phyloP scores from a whole-genome alignment of 2,797 vertebrate genomes.

The Philypnodon macrostomus region DNA sequence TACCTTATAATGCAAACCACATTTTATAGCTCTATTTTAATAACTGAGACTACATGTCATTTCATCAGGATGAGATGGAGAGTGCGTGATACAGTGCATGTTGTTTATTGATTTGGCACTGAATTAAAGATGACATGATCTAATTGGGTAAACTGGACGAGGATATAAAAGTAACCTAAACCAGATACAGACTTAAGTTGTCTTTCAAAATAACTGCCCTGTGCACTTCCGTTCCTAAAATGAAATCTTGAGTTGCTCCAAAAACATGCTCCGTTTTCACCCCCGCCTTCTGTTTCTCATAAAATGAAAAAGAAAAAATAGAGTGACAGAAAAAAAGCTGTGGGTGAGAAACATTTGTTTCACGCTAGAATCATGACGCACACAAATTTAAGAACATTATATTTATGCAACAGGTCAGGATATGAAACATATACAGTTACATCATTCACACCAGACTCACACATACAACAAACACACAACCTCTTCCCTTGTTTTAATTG shows the following conservation, averaged over 20 bases:
- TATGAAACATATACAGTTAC: conserved; percentile 10
- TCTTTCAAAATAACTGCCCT: conserved; percentile 53
- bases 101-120: neutral
- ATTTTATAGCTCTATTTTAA: no score
- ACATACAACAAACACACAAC: conserved; percentile 29
- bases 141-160: neutral
- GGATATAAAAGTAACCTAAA: conserved; percentile 33
- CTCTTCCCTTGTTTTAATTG: conserved; percentile 39
- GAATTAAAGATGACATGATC: neutral
- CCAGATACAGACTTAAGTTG: conserved; percentile 45
- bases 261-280: conserved; percentile 69
- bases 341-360: conserved; percentile 11
- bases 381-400: neutral
- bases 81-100: no score
- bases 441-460: conserved; percentile 17
- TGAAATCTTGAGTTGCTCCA: conserved; percentile 53
- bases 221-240: conserved; percentile 67
- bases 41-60: no score
- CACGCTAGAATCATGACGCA: neutral
- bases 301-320: conserved; percentile 46
- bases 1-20: no score
- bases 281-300: conserved; percentile 66
- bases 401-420: neutral
- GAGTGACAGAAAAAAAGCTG: conserved; percentile 29
- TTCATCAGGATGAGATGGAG: no score